Conservation (phyloP, 2,113 vertebrate genomes). For the Physeter macrocephalus region DNA sequence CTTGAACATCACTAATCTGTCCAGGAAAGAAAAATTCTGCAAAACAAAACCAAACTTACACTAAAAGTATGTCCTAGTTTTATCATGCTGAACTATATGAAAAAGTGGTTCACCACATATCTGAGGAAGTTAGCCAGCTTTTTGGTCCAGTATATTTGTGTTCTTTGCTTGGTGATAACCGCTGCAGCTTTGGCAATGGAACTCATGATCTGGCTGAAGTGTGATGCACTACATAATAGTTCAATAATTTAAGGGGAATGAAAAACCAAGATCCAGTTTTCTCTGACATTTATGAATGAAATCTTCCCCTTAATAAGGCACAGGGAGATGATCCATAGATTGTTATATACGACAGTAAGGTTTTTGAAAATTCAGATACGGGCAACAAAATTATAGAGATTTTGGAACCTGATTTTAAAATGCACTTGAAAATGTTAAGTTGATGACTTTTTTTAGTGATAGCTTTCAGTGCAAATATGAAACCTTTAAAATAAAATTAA, state of each 20-base stretch:
- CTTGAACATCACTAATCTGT: neutral
- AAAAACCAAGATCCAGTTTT: neutral
- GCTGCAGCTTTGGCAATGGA: neutral
- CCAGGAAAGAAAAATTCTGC: neutral
- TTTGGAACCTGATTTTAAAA: neutral
- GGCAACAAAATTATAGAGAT: neutral
- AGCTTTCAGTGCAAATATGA: conserved; percentile 22
- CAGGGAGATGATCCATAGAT: neutral
- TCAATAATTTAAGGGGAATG: neutral
- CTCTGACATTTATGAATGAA: neutral
- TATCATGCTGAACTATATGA: neutral
- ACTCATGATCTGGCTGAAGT: neutral
- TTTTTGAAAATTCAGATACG: neutral
- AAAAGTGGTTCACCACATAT: neutral
- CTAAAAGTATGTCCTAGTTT: neutral
- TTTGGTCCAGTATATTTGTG: neutral
- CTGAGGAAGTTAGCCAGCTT: neutral
- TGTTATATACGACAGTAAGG: neutral
- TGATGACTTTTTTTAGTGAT: neutral
- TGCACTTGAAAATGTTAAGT: neutral
- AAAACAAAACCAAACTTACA: neutral
- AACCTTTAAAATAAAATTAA: neutral
- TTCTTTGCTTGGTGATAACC: neutral
- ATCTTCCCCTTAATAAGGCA: neutral
- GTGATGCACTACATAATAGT: neutral